Evolutionary conservation across 2,888 invertebrate species (phyloP).

Genomic region (Heliconius aoede): DNA sequence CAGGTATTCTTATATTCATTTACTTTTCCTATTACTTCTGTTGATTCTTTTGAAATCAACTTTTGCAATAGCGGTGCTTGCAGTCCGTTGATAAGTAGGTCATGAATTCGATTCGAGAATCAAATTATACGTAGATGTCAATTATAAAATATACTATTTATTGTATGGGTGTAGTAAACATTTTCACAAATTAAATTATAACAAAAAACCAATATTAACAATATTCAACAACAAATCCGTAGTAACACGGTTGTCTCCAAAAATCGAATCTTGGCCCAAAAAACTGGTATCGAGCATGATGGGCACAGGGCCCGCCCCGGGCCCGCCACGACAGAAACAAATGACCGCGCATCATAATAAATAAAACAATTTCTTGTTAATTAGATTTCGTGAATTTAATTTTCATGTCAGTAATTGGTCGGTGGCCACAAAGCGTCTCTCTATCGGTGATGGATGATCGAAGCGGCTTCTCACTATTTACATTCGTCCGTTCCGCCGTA

Average conservation of each 20-base stretch:
- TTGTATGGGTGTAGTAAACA: not conserved
- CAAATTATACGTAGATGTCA: not conserved
- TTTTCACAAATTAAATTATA: slow-evolving; percentile 2
- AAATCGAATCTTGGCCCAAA: slow-evolving; percentile 54
- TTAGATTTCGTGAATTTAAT: slow-evolving; percentile 85
- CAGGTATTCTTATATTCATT: slow-evolving; percentile 23
- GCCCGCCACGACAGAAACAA: slow-evolving; percentile 76
- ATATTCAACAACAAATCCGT: slow-evolving; percentile 49
- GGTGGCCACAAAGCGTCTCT: slow-evolving; percentile 81
- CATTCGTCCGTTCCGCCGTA: slow-evolving; percentile 72
- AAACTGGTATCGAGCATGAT: slow-evolving; percentile 58
- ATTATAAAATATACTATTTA: not conserved
- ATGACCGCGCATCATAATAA: slow-evolving; percentile 84
- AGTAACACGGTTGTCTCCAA: slow-evolving; percentile 52
- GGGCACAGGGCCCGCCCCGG: slow-evolving; percentile 76
- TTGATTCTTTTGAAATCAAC: slow-evolving; percentile 1
- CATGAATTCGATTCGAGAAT: not conserved
- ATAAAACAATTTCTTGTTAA: slow-evolving; percentile 84
- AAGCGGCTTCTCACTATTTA: slow-evolving; percentile 79
- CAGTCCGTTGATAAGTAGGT: not conserved
- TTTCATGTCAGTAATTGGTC: slow-evolving; percentile 84
- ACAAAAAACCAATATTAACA: slow-evolving; percentile 39
- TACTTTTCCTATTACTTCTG: not conserved
- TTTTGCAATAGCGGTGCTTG: not conserved
- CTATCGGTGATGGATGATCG: slow-evolving; percentile 83